These are phyloP conservation scores for Coregonus ussuriensis DNA, from an alignment of 2,797 vertebrate species.

Conservation along the genomic window DNA sequence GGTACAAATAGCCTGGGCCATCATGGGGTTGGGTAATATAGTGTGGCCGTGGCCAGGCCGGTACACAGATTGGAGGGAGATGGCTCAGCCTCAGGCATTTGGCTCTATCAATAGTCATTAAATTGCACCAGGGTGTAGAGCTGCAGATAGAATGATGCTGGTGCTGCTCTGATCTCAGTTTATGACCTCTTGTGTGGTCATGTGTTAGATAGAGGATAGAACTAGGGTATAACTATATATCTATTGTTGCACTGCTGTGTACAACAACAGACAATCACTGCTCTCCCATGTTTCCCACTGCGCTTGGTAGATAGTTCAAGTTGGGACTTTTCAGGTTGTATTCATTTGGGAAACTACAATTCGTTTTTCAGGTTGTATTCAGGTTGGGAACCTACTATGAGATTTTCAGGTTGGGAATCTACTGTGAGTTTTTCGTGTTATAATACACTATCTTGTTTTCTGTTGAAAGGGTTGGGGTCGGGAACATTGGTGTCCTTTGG, in stretches of 20 bases:
- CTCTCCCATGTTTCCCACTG: background rate
- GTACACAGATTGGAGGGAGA: conserved; percentile 41
- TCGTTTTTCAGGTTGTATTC: too few species aligned
- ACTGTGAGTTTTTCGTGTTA: too few species aligned
- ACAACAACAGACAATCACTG: background rate
- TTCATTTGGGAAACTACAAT: too few species aligned
- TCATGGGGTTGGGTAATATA: conserved; percentile 41
- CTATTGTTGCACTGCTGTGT: background rate
- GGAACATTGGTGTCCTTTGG: too few species aligned
- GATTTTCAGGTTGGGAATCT: too few species aligned
- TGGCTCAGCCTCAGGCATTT: conserved; percentile 42
- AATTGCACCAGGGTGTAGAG: conserved; percentile 25
- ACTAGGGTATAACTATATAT: conserved; percentile 1
- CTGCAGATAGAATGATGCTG: background rate
- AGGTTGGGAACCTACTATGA: too few species aligned
- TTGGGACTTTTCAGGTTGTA: too few species aligned
- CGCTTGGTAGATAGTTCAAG: too few species aligned
- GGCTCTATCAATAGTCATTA: conserved; percentile 60
- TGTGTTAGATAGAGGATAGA: conserved; percentile 1
- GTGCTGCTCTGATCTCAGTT: background rate
- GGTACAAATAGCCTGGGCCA: conserved; percentile 53
- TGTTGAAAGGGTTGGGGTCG: too few species aligned
- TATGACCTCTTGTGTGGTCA: conserved; percentile 31
- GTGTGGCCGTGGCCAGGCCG: background rate
- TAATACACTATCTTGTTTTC: too few species aligned